Conservation (phyloP, 1,140 invertebrate genomes). For the Drosophila malerkotliana region DNA sequence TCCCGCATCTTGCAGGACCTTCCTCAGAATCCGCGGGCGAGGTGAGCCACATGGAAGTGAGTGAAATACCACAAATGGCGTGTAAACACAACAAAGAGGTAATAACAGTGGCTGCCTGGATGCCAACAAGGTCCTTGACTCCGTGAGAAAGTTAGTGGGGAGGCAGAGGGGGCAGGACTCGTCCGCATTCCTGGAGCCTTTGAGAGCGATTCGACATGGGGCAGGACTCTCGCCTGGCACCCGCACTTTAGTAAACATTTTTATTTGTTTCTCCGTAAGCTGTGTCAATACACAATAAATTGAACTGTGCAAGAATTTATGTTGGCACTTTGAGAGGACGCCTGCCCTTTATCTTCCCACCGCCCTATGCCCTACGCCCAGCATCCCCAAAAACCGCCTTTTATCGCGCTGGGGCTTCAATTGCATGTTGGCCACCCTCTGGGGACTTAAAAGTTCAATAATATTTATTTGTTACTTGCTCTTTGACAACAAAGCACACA, state of each 20-base stretch:
- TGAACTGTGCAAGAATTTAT: conserved; percentile 79
- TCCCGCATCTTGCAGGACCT: conserved; percentile 31
- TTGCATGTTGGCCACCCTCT: conserved; percentile 63
- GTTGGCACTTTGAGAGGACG: conserved; percentile 68
- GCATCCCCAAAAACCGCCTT: neutral
- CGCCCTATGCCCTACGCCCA: neutral
- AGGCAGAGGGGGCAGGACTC: conserved; percentile 1
- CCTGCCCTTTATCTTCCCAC: conserved; percentile 10
- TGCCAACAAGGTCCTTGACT: conserved; percentile 48
- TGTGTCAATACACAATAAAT: conserved; percentile 80
- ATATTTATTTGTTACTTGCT: conserved; percentile 81
- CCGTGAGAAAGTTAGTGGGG: neutral
- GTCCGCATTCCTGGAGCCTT: conserved; percentile 55
- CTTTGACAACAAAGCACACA: conserved; percentile 73
- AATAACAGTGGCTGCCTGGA: conserved; percentile 70
- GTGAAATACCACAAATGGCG: conserved; percentile 76
- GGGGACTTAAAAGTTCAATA: conserved; percentile 81
- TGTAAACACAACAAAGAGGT: conserved; percentile 82
- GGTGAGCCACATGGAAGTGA: conserved; percentile 49
- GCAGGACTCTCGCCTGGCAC: conserved; percentile 22
- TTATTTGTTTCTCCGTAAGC: conserved; percentile 76
- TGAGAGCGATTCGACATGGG: conserved; percentile 9
- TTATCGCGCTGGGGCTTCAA: conserved; percentile 38
- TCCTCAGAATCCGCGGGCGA: conserved; percentile 1
- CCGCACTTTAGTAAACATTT: conserved; percentile 77